Percentiles rank a stretch among this genome's conserved stretches.
phyloP scores from a whole-genome alignment of 2,888 invertebrate genomes.

The Athalia rosae region DNA sequence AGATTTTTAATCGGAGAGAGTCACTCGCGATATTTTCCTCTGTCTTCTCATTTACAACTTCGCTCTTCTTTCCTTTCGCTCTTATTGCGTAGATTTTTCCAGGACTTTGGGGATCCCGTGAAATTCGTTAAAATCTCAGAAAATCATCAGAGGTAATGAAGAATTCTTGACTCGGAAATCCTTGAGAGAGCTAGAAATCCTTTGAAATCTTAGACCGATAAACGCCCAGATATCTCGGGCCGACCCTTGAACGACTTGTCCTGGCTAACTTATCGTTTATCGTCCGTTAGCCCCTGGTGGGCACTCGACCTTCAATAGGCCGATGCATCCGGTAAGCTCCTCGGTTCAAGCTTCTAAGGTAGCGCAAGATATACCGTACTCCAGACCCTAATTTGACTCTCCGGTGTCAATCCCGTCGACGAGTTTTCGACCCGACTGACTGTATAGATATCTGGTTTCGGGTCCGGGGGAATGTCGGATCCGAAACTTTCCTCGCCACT shows the following conservation, averaged over 20 bases:
- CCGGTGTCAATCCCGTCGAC: constrained; percentile 16
- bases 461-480: neutral
- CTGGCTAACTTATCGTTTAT: neutral
- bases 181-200: too few relatives aligned
- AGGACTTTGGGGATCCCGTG: too few relatives aligned
- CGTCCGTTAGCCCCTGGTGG: neutral
- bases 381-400: neutral
- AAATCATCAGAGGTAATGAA: too few relatives aligned
- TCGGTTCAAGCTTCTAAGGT: too few relatives aligned
- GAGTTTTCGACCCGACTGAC: neutral
- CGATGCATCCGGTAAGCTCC: constrained; percentile 7
- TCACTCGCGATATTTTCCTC: neutral
- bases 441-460: neutral
- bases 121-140: too few relatives aligned
- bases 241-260: neutral
- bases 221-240: too few relatives aligned
- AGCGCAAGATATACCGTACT: too few relatives aligned
- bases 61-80: neutral
- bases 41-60: neutral
- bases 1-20: constrained; percentile 12
- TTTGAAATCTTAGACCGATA: too few relatives aligned
- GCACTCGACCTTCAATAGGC: neutral
- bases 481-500: constrained; percentile 19
- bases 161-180: too few relatives aligned
- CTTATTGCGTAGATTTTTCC: too few relatives aligned